These are phyloP conservation scores for Drosophila helvetica DNA, from an alignment of 2,888 invertebrate genomes.

Conservation along the genomic window DNA sequence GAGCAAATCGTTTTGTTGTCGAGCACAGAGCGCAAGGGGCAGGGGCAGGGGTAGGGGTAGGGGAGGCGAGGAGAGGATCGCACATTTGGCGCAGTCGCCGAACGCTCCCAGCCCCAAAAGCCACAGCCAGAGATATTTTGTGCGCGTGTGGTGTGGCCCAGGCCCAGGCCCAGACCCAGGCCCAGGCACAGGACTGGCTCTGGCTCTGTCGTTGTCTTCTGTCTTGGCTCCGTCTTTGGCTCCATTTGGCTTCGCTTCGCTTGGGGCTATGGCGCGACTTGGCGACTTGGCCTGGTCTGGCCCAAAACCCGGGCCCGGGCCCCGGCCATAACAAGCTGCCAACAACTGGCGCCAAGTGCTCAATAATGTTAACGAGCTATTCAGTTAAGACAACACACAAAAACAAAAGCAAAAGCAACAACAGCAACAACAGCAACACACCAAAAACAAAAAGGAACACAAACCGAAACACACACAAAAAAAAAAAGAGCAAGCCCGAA, in stretches of 20 bases:
- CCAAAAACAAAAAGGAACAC: conserved; percentile 47
- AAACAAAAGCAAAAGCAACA: conserved; percentile 4
- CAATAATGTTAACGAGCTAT: conserved; percentile 83
- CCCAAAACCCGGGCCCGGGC: conserved; percentile 40
- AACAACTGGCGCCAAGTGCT: conserved; percentile 84
- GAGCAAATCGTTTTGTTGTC: conserved; percentile 79
- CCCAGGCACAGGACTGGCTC: too few relatives aligned
- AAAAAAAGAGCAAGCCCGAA: conserved; percentile 10
- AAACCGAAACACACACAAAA: conserved; percentile 25
- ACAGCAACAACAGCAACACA: conserved; percentile 52
- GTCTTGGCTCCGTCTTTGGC: not conserved
- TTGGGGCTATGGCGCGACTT: conserved; percentile 65
- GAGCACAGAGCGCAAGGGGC: conserved; percentile 42
- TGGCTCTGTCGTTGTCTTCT: too few relatives aligned
- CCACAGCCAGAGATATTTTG: conserved; percentile 13
- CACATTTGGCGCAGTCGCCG: conserved; percentile 26
- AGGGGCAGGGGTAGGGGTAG: not conserved
- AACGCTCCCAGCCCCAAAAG: not conserved
- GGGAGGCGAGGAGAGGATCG: not conserved
- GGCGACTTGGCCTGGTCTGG: conserved; percentile 25
- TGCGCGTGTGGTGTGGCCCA: conserved; percentile 43
- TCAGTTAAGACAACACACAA: conserved; percentile 78
- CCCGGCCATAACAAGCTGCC: conserved; percentile 80
- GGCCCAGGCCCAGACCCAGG: too few relatives aligned
- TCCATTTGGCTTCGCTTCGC: conserved; percentile 57